Evolutionary conservation across 2,797 vertebrate genomes (phyloP), one percentile per base, ranked within the genome.

Genomic region (Hippocampus kuda): DNA sequence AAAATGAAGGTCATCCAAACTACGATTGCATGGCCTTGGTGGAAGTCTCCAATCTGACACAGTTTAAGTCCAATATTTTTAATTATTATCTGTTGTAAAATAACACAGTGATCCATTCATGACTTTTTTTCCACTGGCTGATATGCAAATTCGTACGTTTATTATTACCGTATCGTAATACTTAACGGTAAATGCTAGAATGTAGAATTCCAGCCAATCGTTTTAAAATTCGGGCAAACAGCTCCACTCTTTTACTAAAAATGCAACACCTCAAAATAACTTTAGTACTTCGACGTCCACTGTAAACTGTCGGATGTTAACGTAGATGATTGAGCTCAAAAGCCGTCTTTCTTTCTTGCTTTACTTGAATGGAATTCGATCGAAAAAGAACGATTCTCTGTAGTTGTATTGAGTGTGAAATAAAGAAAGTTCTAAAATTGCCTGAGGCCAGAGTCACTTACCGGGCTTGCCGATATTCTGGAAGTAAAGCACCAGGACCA

Each of bases 401-500:
- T 15, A 46, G 12, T 8, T 63, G 18, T 6, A 64, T 46, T 26
- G 22, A 9, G 3, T 16, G n/a, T 48, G n/a, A 64, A 7, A 44
- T 13, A 10, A 26, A 8, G 9, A 7, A 24, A 8, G 15, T 30
- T 15, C 49, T 20, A 30, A 56, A 11, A 26, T 48, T 2, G 2
- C 27, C 10, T 20, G 24, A 5, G 57, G 20, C 18, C 7, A n/a
- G 15, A 26, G 44, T 15, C 3, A 75, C 88, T 88, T 85, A 94
- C 94, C 94, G 85, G 90, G 81, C 79, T 80, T 91, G 8, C 89
- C 85, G 87, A 90, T 87, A 91, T 83, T 93, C 85, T 94, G 93
- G 67, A 92, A 91, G 89, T 93, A 95, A 65, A 94, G 87, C 65
- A 94, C 82, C 10, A 90, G 84, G 26, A 95, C 85, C 75, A 94